Percentiles rank a stretch among this genome's conserved stretches.
Conservation (phyloP, 1,140 invertebrate genomes). For the Thaumetopoea pityocampa region DNA sequence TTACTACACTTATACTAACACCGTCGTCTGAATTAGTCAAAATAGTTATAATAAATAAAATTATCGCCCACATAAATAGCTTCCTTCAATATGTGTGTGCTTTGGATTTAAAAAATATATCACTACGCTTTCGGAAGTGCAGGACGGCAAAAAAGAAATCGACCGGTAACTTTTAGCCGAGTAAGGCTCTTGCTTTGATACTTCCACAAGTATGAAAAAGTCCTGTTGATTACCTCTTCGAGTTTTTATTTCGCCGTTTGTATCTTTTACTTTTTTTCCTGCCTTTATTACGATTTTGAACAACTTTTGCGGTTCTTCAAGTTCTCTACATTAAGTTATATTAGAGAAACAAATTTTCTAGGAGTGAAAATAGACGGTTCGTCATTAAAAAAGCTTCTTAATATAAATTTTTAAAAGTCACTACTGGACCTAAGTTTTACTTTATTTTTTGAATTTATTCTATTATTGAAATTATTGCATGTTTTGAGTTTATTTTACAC, state of each 20-base stretch:
- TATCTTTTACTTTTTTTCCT: slow-evolving; percentile 28
- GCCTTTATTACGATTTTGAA: slow-evolving; percentile 29
- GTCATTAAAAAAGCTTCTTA: too few species aligned
- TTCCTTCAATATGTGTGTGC: too few species aligned
- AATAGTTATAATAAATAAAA: too few species aligned
- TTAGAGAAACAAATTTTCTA: slow-evolving; percentile 16
- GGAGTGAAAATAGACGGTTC: slow-evolving; percentile 15
- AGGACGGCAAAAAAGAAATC: slow-evolving; percentile 34
- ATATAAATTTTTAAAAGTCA: too few species aligned
- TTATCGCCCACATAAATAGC: too few species aligned
- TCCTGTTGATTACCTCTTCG: slow-evolving; percentile 55
- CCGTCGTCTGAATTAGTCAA: too few species aligned
- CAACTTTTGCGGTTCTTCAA: slow-evolving; percentile 21
- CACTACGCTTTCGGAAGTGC: slow-evolving; percentile 34
- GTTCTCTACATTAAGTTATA: slow-evolving; percentile 19
- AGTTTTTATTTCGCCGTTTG: slow-evolving; percentile 32
- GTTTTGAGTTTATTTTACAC: too few species aligned
- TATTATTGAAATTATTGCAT: too few species aligned
- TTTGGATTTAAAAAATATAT: slow-evolving; percentile 12
- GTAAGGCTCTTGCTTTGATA: slow-evolving; percentile 51
- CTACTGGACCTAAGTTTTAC: too few species aligned
- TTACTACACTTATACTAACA: too few species aligned
- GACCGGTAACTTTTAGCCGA: slow-evolving; percentile 38
- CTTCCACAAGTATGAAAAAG: slow-evolving; percentile 47
- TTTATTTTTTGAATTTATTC: too few species aligned